Evolutionary conservation across 1,140 invertebrate species (phyloP), one percentile per base, ranked within the genome.

Genomic region (Drosophila lacteicornis): DNA sequence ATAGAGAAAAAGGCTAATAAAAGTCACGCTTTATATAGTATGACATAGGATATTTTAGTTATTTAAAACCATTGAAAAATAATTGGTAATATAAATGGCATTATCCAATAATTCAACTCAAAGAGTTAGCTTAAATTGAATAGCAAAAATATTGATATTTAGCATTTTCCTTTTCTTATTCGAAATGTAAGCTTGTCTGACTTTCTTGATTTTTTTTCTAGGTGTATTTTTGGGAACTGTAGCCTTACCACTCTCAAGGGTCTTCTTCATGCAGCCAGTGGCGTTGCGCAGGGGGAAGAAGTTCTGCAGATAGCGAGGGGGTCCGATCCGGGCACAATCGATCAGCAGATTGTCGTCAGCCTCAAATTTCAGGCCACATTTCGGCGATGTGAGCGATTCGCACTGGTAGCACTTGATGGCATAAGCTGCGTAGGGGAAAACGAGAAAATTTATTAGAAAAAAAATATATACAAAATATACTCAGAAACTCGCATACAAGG

Each of bases 221-320:
- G 8, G 15, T 74, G 36, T 46, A 30, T 30, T 30, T 30, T 33
- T 46, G 1, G 4, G 2, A 15, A 0, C 17, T 58, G 13, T 12
- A 6, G n/a, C 69, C 91, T 92, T 81, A 92, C 91, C 82, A 49
- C 78, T 81, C 27, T 92, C 91, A 9, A 92, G 77, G 11, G 75
- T 78, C 66, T 87, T 86, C 78, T 91, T 92, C 82, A 92, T 90
- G 80, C 91, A 92, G 38, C 91, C 91, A 22, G 87, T 92, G 69
- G 91, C 91, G 53, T 92, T 92, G 13, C 75, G 75, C 0, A 69
- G n/a, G 3, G 70, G 74, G 67, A 88, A 85, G 63, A 88, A 78
- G 40, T 67, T 80, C 57, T 83, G 83, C 43, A 92, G 68, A 50
- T 78, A 91, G 5, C 81, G 75, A 8, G 86, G 91, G 1, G 91